Evolutionary conservation across 2,797 vertebrate genomes (phyloP).

Genomic region (Serranus cabrilla): DNA sequence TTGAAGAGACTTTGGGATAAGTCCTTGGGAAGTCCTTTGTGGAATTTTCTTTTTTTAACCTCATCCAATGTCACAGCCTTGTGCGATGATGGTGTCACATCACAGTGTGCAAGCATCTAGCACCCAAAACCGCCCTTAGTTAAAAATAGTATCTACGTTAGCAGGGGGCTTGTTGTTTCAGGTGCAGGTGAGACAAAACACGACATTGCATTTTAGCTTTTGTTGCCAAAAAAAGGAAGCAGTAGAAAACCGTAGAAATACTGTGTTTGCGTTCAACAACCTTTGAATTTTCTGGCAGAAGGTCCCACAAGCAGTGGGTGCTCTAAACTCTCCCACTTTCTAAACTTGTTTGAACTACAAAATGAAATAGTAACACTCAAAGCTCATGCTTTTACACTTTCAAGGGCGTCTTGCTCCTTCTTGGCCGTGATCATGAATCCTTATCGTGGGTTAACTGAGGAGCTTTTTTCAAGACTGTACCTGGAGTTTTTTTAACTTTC

Average conservation of each 20-base stretch:
- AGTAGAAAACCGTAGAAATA: not conserved
- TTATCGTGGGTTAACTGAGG: not conserved
- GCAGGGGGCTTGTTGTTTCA: not conserved
- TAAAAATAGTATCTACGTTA: not conserved
- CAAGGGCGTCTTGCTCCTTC: not conserved
- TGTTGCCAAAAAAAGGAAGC: not conserved
- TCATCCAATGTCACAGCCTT: slow-evolving; percentile 27
- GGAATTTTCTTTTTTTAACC: not conserved
- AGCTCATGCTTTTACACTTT: not conserved
- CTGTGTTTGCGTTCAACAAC: not conserved
- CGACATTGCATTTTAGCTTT: not conserved
- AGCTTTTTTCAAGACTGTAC: slow-evolving; percentile 6
- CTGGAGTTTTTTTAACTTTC: slow-evolving; percentile 6
- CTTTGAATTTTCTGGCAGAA: not conserved
- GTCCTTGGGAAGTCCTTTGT: slow-evolving; percentile 46
- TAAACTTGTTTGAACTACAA: no score
- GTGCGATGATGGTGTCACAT: slow-evolving; percentile 26
- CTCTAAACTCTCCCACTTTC: not conserved
- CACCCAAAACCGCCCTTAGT: not conserved
- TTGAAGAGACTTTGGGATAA: slow-evolving; percentile 46
- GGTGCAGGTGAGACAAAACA: not conserved
- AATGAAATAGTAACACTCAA: no score
- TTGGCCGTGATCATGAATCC: not conserved
- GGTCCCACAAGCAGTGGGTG: not conserved
- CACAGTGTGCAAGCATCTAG: not conserved